These are phyloP conservation scores for Eulemur mongoz DNA, from an alignment of 2,797 vertebrate genomes.

Conservation along the genomic window DNA sequence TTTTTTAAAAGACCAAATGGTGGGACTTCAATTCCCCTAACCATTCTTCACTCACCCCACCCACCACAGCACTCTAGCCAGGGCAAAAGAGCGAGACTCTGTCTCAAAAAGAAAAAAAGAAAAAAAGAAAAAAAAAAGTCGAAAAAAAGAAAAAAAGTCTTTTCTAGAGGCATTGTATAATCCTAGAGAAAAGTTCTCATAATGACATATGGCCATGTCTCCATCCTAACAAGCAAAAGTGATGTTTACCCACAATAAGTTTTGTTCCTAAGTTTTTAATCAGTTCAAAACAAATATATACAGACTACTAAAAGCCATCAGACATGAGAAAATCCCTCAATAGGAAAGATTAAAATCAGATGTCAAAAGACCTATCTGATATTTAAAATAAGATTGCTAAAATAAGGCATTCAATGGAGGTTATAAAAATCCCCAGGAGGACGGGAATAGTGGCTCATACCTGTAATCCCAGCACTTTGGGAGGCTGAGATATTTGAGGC, in stretches of 20 bases:
- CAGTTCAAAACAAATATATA: background rate
- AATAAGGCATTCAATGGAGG: background rate
- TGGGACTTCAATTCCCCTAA: background rate
- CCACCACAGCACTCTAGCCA: no score
- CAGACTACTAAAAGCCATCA: background rate
- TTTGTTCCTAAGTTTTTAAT: background rate
- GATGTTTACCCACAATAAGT: background rate
- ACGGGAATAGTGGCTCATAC: no score
- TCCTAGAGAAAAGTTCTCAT: background rate
- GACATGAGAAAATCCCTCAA: background rate
- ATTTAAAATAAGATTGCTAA: slow-evolving; percentile 15
- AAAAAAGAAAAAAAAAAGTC: no score
- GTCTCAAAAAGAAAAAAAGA: no score
- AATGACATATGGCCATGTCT: background rate
- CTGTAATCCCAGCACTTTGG: background rate
- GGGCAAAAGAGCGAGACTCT: no score
- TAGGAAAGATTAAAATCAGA: background rate
- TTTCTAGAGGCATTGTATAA: background rate
- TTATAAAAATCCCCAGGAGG: background rate
- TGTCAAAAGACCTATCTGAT: background rate
- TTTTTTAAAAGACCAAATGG: background rate
- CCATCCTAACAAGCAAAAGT: background rate
- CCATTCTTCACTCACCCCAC: background rate
- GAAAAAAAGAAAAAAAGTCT: background rate
- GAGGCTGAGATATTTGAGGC: background rate